A percentile compares a stretch with the other conserved stretches of the same genome.
Evolutionary conservation across 2,113 vertebrate species (phyloP).

Genomic region (Mormyrus iriodes): DNA sequence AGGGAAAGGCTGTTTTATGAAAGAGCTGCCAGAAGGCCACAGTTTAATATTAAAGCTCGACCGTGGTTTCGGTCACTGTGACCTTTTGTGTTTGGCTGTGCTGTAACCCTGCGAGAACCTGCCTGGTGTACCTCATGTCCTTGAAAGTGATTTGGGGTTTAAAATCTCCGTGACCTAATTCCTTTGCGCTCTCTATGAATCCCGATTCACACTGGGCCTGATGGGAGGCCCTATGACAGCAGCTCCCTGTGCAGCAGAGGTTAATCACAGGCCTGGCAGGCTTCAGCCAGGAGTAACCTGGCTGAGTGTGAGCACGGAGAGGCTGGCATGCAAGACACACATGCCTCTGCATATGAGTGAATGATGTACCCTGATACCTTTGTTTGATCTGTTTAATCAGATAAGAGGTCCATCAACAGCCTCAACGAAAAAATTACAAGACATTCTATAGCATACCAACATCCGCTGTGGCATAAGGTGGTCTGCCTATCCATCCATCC

Average conservation of each 20-base stretch:
- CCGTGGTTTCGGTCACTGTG: neutral
- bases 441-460: neutral
- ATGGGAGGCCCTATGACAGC: neutral
- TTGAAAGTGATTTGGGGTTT: neutral
- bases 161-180: neutral
- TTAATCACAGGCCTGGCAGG: neutral
- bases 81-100: neutral
- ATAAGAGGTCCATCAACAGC: neutral
- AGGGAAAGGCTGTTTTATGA: neutral
- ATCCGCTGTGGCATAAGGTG: neutral
- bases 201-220: neutral
- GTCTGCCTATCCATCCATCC: neutral
- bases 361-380: neutral
- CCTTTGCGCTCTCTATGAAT: neutral
- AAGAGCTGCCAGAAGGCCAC: neutral
- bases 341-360: neutral
- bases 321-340: neutral
- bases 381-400: neutral
- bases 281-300: neutral
- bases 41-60: slow-evolving; percentile 8
- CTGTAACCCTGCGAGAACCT: neutral
- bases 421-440: neutral
- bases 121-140: neutral
- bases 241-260: neutral
- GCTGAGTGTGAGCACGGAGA: neutral